Conservation (phyloP, 2,888 invertebrate species). For the Brachylomia viminalis region DNA sequence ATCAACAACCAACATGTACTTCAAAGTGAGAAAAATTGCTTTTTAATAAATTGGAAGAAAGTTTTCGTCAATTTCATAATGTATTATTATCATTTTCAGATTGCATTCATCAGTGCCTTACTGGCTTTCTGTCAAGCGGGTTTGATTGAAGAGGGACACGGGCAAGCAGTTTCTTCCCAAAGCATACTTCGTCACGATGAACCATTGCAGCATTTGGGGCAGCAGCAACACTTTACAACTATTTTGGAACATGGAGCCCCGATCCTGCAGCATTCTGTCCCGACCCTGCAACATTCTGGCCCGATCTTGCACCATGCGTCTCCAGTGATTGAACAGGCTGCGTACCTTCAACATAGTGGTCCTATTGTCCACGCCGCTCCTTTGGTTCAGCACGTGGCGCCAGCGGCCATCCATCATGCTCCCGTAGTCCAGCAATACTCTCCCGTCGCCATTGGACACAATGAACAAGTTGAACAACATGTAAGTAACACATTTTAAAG, state of each 20-base stretch:
- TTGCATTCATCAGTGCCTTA: constrained; percentile 82
- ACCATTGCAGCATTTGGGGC: constrained; percentile 71
- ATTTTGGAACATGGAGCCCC: constrained; percentile 68
- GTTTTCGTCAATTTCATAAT: background rate
- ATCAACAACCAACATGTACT: constrained; percentile 87
- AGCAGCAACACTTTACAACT: constrained; percentile 70
- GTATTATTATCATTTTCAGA: constrained; percentile 74
- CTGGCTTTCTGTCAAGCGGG: constrained; percentile 88
- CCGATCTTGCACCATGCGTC: constrained; percentile 70
- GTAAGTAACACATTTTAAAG: constrained; percentile 71
- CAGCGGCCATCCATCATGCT: constrained; percentile 60
- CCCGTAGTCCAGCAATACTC: constrained; percentile 73
- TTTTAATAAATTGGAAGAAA: constrained; percentile 24
- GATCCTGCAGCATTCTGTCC: constrained; percentile 60
- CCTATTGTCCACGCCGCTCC: constrained; percentile 68
- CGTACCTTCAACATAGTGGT: constrained; percentile 66
- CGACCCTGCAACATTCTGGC: constrained; percentile 65
- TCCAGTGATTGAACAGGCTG: constrained; percentile 64
- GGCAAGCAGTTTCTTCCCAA: constrained; percentile 85
- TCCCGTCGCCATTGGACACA: constrained; percentile 74
- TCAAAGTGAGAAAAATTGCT: constrained; percentile 80
- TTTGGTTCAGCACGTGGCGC: constrained; percentile 51
- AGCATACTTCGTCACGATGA: constrained; percentile 86
- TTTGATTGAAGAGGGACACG: constrained; percentile 80
- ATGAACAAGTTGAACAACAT: constrained; percentile 76